These are phyloP conservation scores for Brachionus manjavacas DNA, from an alignment of 1,140 invertebrate genomes.

Conservation along the genomic window DNA sequence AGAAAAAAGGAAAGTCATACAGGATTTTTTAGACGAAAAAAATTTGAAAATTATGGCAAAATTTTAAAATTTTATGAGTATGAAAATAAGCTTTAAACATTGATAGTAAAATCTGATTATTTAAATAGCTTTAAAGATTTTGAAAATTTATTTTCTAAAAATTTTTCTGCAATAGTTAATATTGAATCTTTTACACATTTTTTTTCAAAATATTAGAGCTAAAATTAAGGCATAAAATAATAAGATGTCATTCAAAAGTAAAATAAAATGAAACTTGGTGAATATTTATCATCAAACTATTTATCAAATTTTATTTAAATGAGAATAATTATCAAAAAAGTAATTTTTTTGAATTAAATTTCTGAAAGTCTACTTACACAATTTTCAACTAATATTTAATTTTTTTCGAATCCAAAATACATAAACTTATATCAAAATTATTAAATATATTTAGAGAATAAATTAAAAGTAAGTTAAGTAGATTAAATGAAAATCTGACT, in stretches of 20 bases:
- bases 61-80: conserved; percentile 1
- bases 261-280: no score
- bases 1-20: background rate
- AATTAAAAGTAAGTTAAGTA: no score
- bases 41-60: background rate
- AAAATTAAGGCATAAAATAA: background rate
- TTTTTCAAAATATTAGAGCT: background rate
- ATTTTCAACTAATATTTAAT: background rate
- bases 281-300: background rate
- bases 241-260: background rate
- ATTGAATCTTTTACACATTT: background rate
- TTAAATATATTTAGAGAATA: background rate
- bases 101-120: background rate
- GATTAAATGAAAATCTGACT: background rate
- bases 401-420: background rate
- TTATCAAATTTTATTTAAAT: background rate
- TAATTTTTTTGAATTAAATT: background rate
- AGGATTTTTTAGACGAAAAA: background rate
- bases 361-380: background rate
- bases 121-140: background rate
- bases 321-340: background rate
- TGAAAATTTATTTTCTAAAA: background rate
- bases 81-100: background rate
- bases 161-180: background rate
- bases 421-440: background rate